A percentile compares a stretch with the other conserved stretches of the same genome.
These are phyloP conservation scores for Holcopasites calliopsidis DNA, from an alignment of 1,140 invertebrate species.

Conservation along the genomic window DNA sequence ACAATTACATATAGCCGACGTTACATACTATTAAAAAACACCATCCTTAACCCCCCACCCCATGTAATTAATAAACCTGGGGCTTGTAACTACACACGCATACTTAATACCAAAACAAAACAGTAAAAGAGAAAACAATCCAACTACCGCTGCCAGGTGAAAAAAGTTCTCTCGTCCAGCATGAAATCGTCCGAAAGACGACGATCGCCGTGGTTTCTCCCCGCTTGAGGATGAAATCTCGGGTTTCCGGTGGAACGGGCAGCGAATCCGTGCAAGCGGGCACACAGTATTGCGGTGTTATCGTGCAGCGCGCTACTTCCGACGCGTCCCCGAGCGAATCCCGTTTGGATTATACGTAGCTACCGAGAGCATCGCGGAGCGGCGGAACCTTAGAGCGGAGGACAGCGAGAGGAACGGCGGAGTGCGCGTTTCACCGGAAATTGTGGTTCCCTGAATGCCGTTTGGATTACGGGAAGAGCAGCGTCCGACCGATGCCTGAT, in stretches of 20 bases:
- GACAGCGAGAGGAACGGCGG: not conserved
- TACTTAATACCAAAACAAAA: too few species aligned
- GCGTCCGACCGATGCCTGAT: slow-evolving; percentile 43
- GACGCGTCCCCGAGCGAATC: slow-evolving; percentile 14
- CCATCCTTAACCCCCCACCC: too few species aligned
- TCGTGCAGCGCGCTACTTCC: not conserved
- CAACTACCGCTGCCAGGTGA: too few species aligned
- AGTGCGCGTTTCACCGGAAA: slow-evolving; percentile 22
- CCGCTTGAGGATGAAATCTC: not conserved
- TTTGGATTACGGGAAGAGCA: slow-evolving; percentile 33
- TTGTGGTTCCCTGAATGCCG: slow-evolving; percentile 36
- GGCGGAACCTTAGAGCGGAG: not conserved
- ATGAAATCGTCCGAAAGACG: not conserved
- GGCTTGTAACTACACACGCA: not conserved
- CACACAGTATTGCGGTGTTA: not conserved
- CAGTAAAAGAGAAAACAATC: not conserved
- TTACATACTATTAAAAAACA: too few species aligned
- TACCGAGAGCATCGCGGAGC: not conserved
- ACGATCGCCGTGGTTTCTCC: slow-evolving; percentile 5
- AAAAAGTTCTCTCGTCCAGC: not conserved
- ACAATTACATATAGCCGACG: too few species aligned
- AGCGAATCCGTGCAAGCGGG: not conserved
- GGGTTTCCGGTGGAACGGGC: not conserved
- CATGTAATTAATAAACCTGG: not conserved
- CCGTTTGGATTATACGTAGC: slow-evolving; percentile 19